phyloP scores from a whole-genome alignment of 2,888 invertebrate species.

The Leucania comma region DNA sequence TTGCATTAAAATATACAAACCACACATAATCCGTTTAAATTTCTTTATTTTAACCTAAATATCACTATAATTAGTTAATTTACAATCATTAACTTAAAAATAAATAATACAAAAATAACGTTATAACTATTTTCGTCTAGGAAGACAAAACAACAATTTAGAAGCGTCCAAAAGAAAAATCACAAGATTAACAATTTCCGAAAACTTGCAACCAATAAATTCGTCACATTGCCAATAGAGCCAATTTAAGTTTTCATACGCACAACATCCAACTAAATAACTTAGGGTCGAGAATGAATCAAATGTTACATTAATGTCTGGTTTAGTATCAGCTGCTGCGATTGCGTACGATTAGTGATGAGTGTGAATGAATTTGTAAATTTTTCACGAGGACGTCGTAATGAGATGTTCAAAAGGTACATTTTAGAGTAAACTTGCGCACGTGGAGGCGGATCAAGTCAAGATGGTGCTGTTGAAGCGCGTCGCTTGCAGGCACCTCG shows the following conservation, averaged over 20 bases:
- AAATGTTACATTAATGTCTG: slow-evolving; percentile 69
- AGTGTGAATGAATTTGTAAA: slow-evolving; percentile 69
- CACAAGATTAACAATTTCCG: slow-evolving; percentile 70
- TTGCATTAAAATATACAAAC: slow-evolving; percentile 31
- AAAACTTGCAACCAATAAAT: slow-evolving; percentile 74
- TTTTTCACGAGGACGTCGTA: slow-evolving; percentile 76
- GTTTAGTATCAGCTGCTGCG: slow-evolving; percentile 74
- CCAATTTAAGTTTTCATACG: slow-evolving; percentile 63
- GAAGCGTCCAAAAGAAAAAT: slow-evolving; percentile 79
- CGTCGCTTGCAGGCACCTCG: slow-evolving; percentile 85
- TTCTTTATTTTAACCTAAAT: slow-evolving; percentile 82
- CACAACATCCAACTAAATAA: slow-evolving; percentile 61
- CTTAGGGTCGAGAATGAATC: slow-evolving; percentile 57
- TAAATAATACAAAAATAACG: slow-evolving; percentile 90
- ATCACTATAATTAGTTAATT: slow-evolving; percentile 89
- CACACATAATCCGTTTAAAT: slow-evolving; percentile 34
- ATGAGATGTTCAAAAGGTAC: slow-evolving; percentile 81
- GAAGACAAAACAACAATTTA: slow-evolving; percentile 85
- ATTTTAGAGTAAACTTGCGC: slow-evolving; percentile 70
- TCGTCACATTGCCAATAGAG: slow-evolving; percentile 66
- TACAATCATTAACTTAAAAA: slow-evolving; percentile 89
- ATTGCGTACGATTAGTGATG: slow-evolving; percentile 63
- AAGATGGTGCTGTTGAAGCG: slow-evolving; percentile 84
- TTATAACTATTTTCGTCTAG: slow-evolving; percentile 81
- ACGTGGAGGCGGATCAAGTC: slow-evolving; percentile 79